A percentile compares a stretch with the other conserved stretches of the same genome.
Evolutionary conservation across 2,113 vertebrate species (phyloP).

Genomic region (Stegastes partitus): DNA sequence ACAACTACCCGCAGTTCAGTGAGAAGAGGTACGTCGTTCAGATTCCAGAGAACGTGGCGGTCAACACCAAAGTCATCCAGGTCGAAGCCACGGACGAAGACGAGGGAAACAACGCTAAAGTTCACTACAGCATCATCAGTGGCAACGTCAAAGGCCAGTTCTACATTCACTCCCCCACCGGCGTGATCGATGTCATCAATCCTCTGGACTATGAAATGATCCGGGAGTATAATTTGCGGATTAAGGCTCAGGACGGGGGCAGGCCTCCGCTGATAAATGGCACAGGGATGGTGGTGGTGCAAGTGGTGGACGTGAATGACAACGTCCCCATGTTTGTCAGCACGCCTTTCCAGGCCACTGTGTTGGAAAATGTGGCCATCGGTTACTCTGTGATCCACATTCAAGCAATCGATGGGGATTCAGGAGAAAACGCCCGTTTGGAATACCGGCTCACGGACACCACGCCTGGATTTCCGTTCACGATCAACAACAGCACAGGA

Average conservation of each 20-base stretch:
- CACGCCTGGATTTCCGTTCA: slow-evolving; percentile 88
- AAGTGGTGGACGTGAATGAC: slow-evolving; percentile 95
- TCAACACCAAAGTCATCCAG: slow-evolving; percentile 91
- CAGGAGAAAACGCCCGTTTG: slow-evolving; percentile 92
- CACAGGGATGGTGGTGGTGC: slow-evolving; percentile 93
- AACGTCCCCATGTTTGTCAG: slow-evolving; percentile 98
- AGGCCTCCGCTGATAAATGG: slow-evolving; percentile 95
- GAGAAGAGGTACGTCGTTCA: slow-evolving; percentile 93
- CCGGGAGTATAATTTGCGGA: slow-evolving; percentile 92
- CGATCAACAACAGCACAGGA: slow-evolving; percentile 95
- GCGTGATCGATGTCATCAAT: slow-evolving; percentile 93
- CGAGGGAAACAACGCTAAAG: slow-evolving; percentile 92
- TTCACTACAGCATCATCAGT: slow-evolving; percentile 96
- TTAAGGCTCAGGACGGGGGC: slow-evolving; percentile 97
- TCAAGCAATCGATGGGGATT: slow-evolving; percentile 94
- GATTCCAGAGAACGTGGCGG: slow-evolving; percentile 90
- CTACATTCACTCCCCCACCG: slow-evolving; percentile 93
- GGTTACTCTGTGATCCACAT: slow-evolving; percentile 96
- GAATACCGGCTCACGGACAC: slow-evolving; percentile 90
- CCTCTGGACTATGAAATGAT: slow-evolving; percentile 95
- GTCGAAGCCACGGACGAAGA: slow-evolving; percentile 94
- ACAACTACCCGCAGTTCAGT: slow-evolving; percentile 97
- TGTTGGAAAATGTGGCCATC: slow-evolving; percentile 92
- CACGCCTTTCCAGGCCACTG: slow-evolving; percentile 95
- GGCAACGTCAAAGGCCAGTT: slow-evolving; percentile 97